Evolutionary conservation across 2,797 vertebrate species (phyloP), one percentile per base, ranked within the genome.

Genomic region (Otus scops): DNA sequence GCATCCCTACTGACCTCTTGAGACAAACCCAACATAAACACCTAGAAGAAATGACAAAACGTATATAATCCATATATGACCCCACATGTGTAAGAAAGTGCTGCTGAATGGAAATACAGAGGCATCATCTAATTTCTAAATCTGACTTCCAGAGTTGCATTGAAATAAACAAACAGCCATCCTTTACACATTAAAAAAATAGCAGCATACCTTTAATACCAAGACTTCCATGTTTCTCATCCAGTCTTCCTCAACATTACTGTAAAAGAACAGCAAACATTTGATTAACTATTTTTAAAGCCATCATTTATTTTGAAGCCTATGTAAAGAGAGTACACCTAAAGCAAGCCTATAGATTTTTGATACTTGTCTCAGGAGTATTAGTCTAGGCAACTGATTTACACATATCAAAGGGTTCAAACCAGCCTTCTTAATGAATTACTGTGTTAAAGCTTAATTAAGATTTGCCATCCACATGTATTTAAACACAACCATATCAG

Each of bases 201-300:
- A 4, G 5, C 24, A 59, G 1, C 54, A 18, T 97, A 97, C 97
- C 97, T 94, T 87, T 73, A 97, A 70, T 11, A 97, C 14, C 19
- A 36, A 14, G 6, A 97, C 77, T 38, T 97, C 95, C 97, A 97
- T 94, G 51, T 34, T 93, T 91, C 43, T 61, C 64, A 87, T 41
- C 27, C 28, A 32, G 11, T 54, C 19, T 60, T 83, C 36, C 34
- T 90, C 63, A 56, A 45, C 38, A 14, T 20, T 24, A 19, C 90
- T 92, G 48, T 17, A 88, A 92, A 70, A 89, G 34, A 92, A 43
- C 3, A 82, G 18, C 2, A 91, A 70, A 24, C 1, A 2, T 9
- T 10, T 39, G 3, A 36, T 80, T 26, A 92, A 71, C 12, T 2
- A 9, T 51, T 88, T 60, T 69, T 34, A 78, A 71, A 30, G 4